Base-by-base conservation (phyloP, 23 tunicate genomes). In the Trididemnum clinides region DNA sequence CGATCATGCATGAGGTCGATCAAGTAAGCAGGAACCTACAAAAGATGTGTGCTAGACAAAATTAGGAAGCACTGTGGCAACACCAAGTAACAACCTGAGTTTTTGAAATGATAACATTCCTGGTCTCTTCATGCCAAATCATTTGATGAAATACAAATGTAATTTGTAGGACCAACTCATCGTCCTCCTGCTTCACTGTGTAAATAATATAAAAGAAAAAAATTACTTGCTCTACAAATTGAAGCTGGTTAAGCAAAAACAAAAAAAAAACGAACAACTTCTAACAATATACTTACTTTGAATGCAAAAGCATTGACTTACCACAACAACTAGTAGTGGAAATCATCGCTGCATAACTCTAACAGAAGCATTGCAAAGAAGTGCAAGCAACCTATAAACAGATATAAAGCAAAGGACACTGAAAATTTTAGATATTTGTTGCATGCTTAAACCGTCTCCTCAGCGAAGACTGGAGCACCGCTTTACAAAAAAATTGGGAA, bases 1-100 rank as follows among this genome's bases (percentile, higher is more conserved):
- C 95, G 86, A 70, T 97, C 99, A 62, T 97, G 99, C 97, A 97
- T 85, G 38, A 97, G 78, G 51, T 97, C 99, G 27, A 97, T 89
- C 78, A 97, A 34, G 64, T 97, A 97, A 28, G 99, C 95, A 18
- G 99, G 99, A 34, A 88, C 99, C 94, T 94, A n/a, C 5, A 59
- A 44, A 44, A 44, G 12, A 44, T 15, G 12, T 7, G 15, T 44
- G 15, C 15, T 7, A 44, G 10, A 44, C n/a, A n/a, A 44, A 44
- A 44, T 15, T 44, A 15, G 15, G 54, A 15, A 10, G 15, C 10
- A 44, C 15, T 44, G n/a, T 18, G 12, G 7, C 71, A 63, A 22
- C 23, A 25, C 12, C 15, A 44, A 70, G 39, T 12, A 31, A 28
- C 18, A 35, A 93, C 98, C 84, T 94, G 98, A 3, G 99, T 90